Evolutionary conservation across 2,797 vertebrate species (phyloP).

Genomic region (Crenichthys baileyi): DNA sequence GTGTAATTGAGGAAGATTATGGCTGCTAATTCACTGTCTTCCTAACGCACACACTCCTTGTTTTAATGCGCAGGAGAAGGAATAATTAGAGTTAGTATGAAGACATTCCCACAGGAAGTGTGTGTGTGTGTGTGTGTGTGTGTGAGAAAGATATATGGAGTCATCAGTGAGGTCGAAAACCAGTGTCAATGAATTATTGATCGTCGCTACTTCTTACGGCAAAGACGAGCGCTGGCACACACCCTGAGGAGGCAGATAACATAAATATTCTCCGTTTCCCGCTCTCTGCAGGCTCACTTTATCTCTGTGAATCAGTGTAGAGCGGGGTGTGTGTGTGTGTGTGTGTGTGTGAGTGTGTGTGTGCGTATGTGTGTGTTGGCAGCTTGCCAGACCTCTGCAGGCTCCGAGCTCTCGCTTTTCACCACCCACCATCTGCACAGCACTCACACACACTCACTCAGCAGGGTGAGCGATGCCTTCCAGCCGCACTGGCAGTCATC

Average conservation of each 20-base stretch:
- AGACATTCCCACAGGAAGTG: slow-evolving; percentile 45
- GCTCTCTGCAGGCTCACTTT: slow-evolving; percentile 33
- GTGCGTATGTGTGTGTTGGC: slow-evolving; percentile 54
- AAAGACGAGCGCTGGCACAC: slow-evolving; percentile 21
- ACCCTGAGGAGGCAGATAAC: slow-evolving; percentile 25
- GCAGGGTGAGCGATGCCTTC: slow-evolving; percentile 57
- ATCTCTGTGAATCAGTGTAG: slow-evolving; percentile 49
- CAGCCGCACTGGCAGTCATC: slow-evolving; percentile 55
- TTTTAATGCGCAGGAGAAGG: slow-evolving; percentile 36
- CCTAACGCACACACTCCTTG: slow-evolving; percentile 17
- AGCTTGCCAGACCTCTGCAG: slow-evolving; percentile 64
- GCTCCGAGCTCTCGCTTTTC: slow-evolving; percentile 57
- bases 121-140: slow-evolving; percentile 9
- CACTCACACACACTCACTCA: slow-evolving; percentile 48
- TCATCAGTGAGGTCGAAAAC: slow-evolving; percentile 62
- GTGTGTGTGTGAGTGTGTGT: slow-evolving; percentile 30
- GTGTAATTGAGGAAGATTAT: slow-evolving; percentile 71
- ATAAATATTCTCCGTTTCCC: slow-evolving; percentile 54
- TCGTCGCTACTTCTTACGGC: slow-evolving; percentile 56
- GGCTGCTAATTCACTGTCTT: slow-evolving; percentile 62
- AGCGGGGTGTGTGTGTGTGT: slow-evolving; percentile 23
- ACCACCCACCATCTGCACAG: slow-evolving; percentile 71
- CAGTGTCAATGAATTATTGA: slow-evolving; percentile 71
- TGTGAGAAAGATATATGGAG: slow-evolving; percentile 51
- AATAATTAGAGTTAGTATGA: slow-evolving; percentile 62